These are phyloP conservation scores for Notolepis coatsorum DNA, from an alignment of 2,797 vertebrate species.

Conservation along the genomic window DNA sequence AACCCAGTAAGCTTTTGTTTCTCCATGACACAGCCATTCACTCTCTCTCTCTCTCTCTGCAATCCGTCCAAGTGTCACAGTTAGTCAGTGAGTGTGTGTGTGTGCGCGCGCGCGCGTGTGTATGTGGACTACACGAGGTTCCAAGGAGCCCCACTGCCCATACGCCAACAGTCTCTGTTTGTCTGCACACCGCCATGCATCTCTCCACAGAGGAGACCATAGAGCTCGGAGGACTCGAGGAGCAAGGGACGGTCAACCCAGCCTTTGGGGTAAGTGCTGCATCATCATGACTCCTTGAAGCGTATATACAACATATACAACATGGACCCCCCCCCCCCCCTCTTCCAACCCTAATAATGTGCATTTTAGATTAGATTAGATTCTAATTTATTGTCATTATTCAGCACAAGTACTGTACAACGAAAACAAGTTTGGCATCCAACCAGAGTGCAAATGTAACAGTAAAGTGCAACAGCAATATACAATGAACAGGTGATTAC, in stretches of 20 bases:
- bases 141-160: background rate
- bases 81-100: background rate
- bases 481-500: too few relatives aligned
- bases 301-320: too few relatives aligned
- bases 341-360: too few relatives aligned
- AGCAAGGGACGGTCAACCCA: conserved; percentile 51
- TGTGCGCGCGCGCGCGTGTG: conserved; percentile 3
- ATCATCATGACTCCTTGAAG: background rate
- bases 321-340: too few relatives aligned
- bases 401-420: too few relatives aligned
- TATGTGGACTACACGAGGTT: background rate
- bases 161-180: background rate
- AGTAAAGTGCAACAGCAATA: too few relatives aligned
- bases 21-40: conserved; percentile 32
- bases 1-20: conserved; percentile 30
- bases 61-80: conserved; percentile 26
- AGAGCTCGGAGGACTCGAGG: conserved; percentile 58
- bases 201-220: conserved; percentile 58
- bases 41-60: conserved; percentile 27
- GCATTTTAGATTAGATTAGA: too few relatives aligned
- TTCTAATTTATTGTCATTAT: too few relatives aligned
- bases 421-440: too few relatives aligned
- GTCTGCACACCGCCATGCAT: conserved; percentile 56
- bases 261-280: conserved; percentile 67
- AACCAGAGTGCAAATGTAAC: too few relatives aligned